phyloP scores from a whole-genome alignment of 2,113 vertebrate genomes.

The Ardeotis arabs region DNA sequence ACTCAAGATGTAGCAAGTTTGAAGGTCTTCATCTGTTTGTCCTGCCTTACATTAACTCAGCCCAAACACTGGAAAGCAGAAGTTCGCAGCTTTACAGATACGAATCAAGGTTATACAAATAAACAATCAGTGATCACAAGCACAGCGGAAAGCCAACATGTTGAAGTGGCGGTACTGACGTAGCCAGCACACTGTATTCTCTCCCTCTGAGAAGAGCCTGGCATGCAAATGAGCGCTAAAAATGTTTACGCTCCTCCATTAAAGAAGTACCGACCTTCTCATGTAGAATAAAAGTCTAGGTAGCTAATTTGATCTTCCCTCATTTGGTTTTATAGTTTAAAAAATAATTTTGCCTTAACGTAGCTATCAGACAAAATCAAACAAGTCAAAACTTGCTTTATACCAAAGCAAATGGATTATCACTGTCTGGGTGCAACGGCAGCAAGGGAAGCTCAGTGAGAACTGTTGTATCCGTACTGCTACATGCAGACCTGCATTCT shows the following conservation, averaged over 20 bases:
- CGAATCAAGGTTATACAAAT: background rate
- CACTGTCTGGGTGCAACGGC: background rate
- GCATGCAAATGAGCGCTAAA: background rate
- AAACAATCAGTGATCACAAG: background rate
- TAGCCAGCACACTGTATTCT: background rate
- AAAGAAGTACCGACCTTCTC: background rate
- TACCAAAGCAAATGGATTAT: background rate
- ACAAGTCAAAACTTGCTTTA: background rate
- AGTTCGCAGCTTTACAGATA: background rate
- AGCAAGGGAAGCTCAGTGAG: background rate
- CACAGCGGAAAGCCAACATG: background rate
- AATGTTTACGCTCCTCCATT: background rate
- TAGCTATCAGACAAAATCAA: background rate
- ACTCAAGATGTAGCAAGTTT: background rate
- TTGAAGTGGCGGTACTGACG: background rate
- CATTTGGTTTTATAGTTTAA: background rate
- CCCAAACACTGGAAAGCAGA: background rate
- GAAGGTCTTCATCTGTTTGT: background rate
- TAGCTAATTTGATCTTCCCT: background rate
- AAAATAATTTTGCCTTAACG: background rate
- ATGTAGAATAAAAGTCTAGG: background rate
- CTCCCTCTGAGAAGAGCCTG: background rate
- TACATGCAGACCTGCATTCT: background rate
- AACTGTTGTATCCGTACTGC: background rate
- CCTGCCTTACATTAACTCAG: background rate